Percentiles rank a stretch among this genome's conserved stretches.
Conservation (phyloP, 2,797 vertebrate genomes). For the Glossophaga mutica region DNA sequence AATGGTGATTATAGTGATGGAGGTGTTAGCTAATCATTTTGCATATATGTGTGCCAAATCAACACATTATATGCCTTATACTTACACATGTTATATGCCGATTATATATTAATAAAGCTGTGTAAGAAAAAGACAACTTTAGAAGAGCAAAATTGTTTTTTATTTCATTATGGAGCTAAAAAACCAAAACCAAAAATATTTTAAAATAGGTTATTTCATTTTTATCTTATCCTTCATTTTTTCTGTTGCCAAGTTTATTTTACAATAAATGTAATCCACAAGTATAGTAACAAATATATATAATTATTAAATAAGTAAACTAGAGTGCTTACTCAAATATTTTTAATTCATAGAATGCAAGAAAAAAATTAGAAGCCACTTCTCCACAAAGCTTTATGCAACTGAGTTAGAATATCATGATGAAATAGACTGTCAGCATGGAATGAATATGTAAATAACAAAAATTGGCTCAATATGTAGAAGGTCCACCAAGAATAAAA, state of each 20-base stretch:
- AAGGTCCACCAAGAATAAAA: constrained; percentile 67
- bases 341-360: neutral
- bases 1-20: neutral
- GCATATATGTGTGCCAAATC: neutral
- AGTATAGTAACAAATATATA: neutral
- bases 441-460: constrained; percentile 68
- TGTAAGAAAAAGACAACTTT: neutral
- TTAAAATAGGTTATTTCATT: neutral
- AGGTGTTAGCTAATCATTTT: neutral
- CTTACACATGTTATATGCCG: too few species aligned
- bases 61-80: neutral
- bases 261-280: neutral
- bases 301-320: neutral
- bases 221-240: neutral
- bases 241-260: neutral
- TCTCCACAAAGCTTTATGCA: constrained; percentile 11
- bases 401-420: constrained; percentile 31
- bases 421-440: constrained; percentile 55
- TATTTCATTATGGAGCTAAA: neutral
- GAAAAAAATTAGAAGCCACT: neutral
- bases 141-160: neutral
- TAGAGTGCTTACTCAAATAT: neutral
- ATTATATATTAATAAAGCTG: neutral
- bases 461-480: constrained; percentile 58
- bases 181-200: neutral